phyloP scores from a whole-genome alignment of 2,888 invertebrate species.

The Podotricha telesiphe region DNA sequence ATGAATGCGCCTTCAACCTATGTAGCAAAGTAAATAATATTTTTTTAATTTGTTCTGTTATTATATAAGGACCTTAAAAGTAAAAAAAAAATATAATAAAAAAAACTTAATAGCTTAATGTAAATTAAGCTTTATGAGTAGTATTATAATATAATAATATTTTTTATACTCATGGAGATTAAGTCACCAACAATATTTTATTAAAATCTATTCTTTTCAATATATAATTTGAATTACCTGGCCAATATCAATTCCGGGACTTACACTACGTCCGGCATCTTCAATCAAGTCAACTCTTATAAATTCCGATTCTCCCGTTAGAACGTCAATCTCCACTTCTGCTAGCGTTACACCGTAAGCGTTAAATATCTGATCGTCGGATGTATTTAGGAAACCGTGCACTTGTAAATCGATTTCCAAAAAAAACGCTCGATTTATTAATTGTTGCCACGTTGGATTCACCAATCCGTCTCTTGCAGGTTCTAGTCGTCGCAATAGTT shows the following conservation, averaged over 20 bases:
- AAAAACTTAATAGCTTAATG: too few relatives aligned
- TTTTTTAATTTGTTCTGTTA: too few relatives aligned
- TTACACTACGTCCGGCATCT: slow-evolving; percentile 87
- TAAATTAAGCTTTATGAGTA: too few relatives aligned
- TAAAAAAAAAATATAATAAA: too few relatives aligned
- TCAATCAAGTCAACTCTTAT: slow-evolving; percentile 86
- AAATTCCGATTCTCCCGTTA: slow-evolving; percentile 88
- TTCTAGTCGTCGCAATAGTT: slow-evolving; percentile 53
- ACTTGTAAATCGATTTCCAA: slow-evolving; percentile 81
- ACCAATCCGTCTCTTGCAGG: slow-evolving; percentile 75
- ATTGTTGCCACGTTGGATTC: slow-evolving; percentile 80
- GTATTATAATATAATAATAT: too few relatives aligned
- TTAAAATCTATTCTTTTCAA: too few relatives aligned
- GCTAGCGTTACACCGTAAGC: slow-evolving; percentile 84
- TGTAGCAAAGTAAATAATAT: neutral
- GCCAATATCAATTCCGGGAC: slow-evolving; percentile 87
- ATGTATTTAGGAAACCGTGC: slow-evolving; percentile 71
- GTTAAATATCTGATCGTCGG: slow-evolving; percentile 73
- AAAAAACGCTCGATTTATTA: slow-evolving; percentile 77
- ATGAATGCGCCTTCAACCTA: slow-evolving; percentile 86
- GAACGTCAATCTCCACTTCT: slow-evolving; percentile 88
- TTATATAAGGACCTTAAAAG: too few relatives aligned
- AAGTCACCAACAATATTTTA: too few relatives aligned
- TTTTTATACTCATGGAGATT: too few relatives aligned
- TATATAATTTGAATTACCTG: slow-evolving; percentile 69